A percentile compares a stretch with the other conserved stretches of the same genome.
Conservation (phyloP, 2,797 vertebrate species). For the Champsocephalus gunnari region DNA sequence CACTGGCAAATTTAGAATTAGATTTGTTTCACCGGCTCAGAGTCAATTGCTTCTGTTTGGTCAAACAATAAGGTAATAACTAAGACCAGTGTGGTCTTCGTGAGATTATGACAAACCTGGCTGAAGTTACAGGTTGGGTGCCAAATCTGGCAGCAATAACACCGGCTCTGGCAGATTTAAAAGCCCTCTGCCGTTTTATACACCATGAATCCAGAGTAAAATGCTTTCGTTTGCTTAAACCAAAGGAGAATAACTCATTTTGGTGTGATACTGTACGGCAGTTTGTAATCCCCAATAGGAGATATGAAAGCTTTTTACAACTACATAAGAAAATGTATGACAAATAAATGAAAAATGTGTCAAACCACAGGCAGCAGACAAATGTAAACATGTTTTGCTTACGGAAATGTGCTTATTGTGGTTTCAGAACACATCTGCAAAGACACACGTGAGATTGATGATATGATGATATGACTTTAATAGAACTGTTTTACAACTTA, state of each 20-base stretch:
- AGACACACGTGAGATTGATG: constrained; percentile 1
- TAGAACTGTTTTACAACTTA: not conserved
- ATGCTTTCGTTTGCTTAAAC: too few relatives aligned
- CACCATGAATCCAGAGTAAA: too few relatives aligned
- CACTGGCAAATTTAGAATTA: too few relatives aligned
- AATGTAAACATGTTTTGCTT: constrained; percentile 1
- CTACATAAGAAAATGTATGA: not conserved
- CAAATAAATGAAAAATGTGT: not conserved
- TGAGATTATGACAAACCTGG: too few relatives aligned
- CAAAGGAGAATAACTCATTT: not conserved
- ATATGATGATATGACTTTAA: not conserved
- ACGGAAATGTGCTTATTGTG: not conserved
- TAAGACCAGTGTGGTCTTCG: too few relatives aligned
- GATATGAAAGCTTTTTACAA: not conserved
- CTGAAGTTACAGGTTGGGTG: too few relatives aligned
- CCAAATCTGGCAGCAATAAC: too few relatives aligned
- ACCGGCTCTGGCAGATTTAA: too few relatives aligned
- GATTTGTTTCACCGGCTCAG: too few relatives aligned
- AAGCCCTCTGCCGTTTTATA: too few relatives aligned
- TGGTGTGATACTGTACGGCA: constrained; percentile 12
- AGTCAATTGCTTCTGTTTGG: too few relatives aligned
- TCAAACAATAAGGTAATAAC: too few relatives aligned
- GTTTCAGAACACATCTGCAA: constrained; percentile 1
- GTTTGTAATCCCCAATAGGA: constrained; percentile 16
- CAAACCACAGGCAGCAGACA: not conserved